Base-by-base conservation (phyloP, 1,140 invertebrate genomes). In the Cydia amplana region DNA sequence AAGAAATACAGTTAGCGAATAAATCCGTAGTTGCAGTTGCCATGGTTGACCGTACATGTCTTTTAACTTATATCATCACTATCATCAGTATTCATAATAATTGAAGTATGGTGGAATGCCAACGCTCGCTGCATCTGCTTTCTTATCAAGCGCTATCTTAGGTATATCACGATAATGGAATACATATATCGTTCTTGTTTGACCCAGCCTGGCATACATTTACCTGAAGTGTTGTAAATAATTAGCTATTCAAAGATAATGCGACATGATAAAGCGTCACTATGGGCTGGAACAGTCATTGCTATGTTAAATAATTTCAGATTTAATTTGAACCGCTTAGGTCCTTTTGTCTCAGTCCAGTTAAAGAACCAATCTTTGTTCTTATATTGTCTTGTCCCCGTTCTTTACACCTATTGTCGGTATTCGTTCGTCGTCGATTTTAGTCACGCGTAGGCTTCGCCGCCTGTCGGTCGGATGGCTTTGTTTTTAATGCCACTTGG, bases 361-460 rank as follows among this genome's bases (percentile, higher is more conserved):
- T 65, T 70, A 72, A 70, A 77, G 78, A 77, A 73, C 60, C 70
- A 74, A 75, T 78, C 75, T 79, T 78, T 78, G 75, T 81, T 75
- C 72, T 49, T 78, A 74, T 65, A 78, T 80, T 79, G 72, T 77
- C 32, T 32, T 82, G 78, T 80, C 78, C 78, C 77, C 81, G 77
- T 83, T 82, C 77, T 82, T 80, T 73, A 75, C 36, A 78, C 70
- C 76, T 72, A 80, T 75, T 80, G 76, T 73, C 74, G 67, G 67
- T 73, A 23, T 79, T 77, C 76, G 74, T 75, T 79, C 79, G 80
- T 76, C 74, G 72, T 79, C 77, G 78, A 80, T 84, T 87, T 88
- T 87, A 90, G 87, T 90, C 84, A 87, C 85, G 85, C 84, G 85
- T 87, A 87, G 83, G 82, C 84, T 80, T 83, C 81, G 84, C 75